Percentiles rank a stretch among this genome's conserved stretches.
Evolutionary conservation across 2,113 vertebrate genomes (phyloP).

Genomic region (Aspidoscelis tigris): DNA sequence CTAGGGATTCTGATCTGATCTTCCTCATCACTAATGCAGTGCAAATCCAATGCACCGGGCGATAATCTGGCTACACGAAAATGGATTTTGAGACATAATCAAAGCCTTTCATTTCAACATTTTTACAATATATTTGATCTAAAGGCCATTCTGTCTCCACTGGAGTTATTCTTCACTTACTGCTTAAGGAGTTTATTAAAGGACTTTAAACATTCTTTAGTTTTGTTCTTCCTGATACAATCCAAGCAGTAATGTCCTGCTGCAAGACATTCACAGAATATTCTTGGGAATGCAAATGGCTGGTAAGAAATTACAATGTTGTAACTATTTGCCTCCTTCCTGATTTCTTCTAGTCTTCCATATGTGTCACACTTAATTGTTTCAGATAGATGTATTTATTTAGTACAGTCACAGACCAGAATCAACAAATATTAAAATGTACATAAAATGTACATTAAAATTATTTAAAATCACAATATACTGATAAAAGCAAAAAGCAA

Average conservation of each 20-base stretch:
- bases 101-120: constrained; percentile 65
- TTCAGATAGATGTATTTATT: too few species aligned
- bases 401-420: too few species aligned
- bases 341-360: not conserved
- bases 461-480: too few species aligned
- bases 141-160: constrained; percentile 31
- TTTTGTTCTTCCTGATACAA: not conserved
- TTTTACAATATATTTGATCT: not conserved
- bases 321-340: not conserved
- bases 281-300: not conserved
- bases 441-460: too few species aligned
- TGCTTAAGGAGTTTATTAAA: not conserved
- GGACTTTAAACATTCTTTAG: not conserved
- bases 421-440: too few species aligned
- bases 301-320: not conserved
- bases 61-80: constrained; percentile 68
- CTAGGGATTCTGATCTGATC: constrained; percentile 67
- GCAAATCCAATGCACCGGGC: constrained; percentile 51
- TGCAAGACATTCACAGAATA: not conserved
- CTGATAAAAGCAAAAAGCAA: too few species aligned
- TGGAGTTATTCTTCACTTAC: not conserved
- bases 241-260: too few species aligned
- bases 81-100: constrained; percentile 49
- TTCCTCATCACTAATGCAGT: constrained; percentile 60
- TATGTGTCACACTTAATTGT: too few species aligned